Conservation (phyloP, 2,888 invertebrate genomes). For the Eudasyphora cyanicolor region DNA sequence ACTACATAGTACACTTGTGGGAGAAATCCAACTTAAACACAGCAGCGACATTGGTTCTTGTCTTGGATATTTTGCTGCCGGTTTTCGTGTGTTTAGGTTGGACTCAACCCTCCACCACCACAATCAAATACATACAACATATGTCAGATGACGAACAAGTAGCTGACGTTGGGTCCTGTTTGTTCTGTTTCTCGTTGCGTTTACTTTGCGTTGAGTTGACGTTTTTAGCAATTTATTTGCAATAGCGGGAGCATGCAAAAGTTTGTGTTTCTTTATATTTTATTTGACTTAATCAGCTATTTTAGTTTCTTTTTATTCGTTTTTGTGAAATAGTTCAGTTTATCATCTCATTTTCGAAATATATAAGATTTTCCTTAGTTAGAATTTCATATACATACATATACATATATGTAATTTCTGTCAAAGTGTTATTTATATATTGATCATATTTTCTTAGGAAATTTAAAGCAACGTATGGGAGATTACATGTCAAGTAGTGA, state of each 20-base stretch:
- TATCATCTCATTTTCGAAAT: background rate
- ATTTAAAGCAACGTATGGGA: too few species aligned
- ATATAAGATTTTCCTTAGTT: too few species aligned
- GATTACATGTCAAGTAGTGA: too few species aligned
- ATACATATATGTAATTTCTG: too few species aligned
- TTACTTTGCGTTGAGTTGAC: slow-evolving; percentile 1
- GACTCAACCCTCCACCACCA: background rate
- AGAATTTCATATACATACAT: too few species aligned
- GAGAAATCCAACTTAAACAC: background rate
- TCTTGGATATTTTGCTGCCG: background rate
- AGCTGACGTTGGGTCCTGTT: background rate
- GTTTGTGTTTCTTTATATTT: slow-evolving; percentile 27
- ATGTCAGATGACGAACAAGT: background rate
- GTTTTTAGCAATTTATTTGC: slow-evolving; percentile 21
- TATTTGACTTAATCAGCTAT: background rate
- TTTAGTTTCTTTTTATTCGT: background rate
- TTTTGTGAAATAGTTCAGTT: background rate
- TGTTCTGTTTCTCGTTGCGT: background rate
- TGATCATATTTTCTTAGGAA: too few species aligned
- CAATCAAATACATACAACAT: too few species aligned
- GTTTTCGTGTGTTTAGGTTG: background rate
- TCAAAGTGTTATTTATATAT: too few species aligned
- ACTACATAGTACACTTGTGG: too few species aligned
- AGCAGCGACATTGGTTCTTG: background rate
- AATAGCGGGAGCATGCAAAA: slow-evolving; percentile 20